These are phyloP conservation scores for Platygyra sinensis DNA, from an alignment of 64 coral and sea anemone species.

Conservation along the genomic window DNA sequence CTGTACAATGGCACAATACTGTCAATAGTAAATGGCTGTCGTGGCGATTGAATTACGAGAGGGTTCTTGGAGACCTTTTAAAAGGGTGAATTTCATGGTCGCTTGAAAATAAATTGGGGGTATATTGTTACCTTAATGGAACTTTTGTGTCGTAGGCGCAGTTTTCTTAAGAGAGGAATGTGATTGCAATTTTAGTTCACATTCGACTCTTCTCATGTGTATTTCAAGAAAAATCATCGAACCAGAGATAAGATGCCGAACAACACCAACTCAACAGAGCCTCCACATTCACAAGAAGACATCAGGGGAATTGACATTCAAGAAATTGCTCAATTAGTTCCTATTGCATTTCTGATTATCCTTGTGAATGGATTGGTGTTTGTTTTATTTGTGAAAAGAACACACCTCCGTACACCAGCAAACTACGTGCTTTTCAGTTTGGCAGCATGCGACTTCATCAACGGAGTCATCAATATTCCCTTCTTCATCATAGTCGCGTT, in stretches of 20 bases:
- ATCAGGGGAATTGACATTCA: neutral
- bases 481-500: conserved; percentile 5
- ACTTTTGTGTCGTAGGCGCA: too few relatives aligned
- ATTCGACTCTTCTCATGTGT: too few relatives aligned
- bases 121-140: too few relatives aligned
- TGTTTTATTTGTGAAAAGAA: conserved; percentile 10
- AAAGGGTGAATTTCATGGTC: too few relatives aligned
- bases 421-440: conserved; percentile 36
- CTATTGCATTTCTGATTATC: neutral
- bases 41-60: too few relatives aligned
- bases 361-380: conserved; percentile 28
- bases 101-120: too few relatives aligned
- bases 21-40: too few relatives aligned
- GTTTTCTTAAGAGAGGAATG: too few relatives aligned
- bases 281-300: neutral
- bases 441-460: conserved; percentile 3
- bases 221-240: too few relatives aligned
- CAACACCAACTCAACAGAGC: neutral
- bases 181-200: too few relatives aligned
- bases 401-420: conserved; percentile 1
- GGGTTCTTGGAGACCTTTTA: too few relatives aligned
- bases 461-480: conserved; percentile 20
- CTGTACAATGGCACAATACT: too few relatives aligned
- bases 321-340: conserved; percentile 11
- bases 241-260: neutral